phyloP scores from a whole-genome alignment of 30 jellyfish, hydroid and myxozoan genomes.

The Catostylus mosaicus region DNA sequence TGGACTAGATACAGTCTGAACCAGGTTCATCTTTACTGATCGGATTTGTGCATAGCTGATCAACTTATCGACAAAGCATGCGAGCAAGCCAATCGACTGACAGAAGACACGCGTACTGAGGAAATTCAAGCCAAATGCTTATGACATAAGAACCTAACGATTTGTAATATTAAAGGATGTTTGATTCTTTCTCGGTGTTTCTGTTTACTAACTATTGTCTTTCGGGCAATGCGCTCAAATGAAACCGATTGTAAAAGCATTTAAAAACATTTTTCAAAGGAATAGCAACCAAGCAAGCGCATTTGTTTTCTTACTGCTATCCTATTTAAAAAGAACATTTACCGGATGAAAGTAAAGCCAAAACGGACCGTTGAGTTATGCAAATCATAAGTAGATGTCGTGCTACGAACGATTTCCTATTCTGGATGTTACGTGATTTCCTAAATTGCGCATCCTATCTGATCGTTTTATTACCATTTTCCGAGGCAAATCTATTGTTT shows the following conservation, averaged over 20 bases:
- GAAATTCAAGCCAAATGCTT: constrained; percentile 1
- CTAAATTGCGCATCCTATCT: constrained; percentile 36
- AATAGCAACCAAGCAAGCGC: constrained; percentile 31
- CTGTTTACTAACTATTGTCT: constrained; percentile 23
- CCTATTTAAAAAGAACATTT: constrained; percentile 33
- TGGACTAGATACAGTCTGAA: constrained; percentile 17
- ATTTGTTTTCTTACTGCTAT: constrained; percentile 14
- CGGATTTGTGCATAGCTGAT: constrained; percentile 1
- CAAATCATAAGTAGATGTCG: constrained; percentile 43
- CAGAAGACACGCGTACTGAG: not conserved
- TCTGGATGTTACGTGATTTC: constrained; percentile 66
- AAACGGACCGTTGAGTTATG: constrained; percentile 47
- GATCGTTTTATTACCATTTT: constrained; percentile 32
- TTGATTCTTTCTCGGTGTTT: constrained; percentile 1
- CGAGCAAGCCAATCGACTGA: not conserved
- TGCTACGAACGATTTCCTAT: constrained; percentile 63
- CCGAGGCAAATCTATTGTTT: constrained; percentile 51
- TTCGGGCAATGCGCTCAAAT: constrained; percentile 15
- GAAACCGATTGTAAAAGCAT: constrained; percentile 24
- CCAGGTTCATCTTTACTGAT: constrained; percentile 14
- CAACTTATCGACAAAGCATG: not conserved
- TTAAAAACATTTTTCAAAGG: constrained; percentile 15
- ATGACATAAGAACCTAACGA: not conserved
- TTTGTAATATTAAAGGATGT: not conserved
- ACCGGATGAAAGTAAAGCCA: constrained; percentile 40